Conservation (phyloP, 2,888 invertebrate species). For the Sympetrum striolatum region DNA sequence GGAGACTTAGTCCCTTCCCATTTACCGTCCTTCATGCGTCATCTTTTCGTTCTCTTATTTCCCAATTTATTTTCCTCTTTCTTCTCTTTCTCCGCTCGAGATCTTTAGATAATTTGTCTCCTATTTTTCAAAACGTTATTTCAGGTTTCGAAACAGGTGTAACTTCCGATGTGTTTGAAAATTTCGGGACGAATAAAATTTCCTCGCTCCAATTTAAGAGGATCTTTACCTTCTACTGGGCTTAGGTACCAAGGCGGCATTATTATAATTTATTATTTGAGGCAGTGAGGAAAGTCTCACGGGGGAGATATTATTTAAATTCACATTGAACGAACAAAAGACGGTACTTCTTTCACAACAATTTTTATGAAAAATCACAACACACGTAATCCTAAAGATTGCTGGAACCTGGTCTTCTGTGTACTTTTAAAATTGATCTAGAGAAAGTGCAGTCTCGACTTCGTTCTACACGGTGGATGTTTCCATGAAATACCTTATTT, state of each 20-base stretch:
- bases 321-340: no score
- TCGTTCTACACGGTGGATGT: no score
- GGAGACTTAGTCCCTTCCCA: slow-evolving; percentile 1
- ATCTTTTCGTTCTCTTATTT: background rate
- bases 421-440: no score
- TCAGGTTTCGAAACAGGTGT: background rate
- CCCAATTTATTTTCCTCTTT: background rate
- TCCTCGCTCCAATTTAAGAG: background rate
- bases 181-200: background rate
- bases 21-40: slow-evolving; percentile 17
- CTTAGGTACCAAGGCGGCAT: background rate
- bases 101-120: background rate
- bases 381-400: no score
- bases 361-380: no score
- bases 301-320: no score
- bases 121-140: background rate
- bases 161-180: background rate
- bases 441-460: no score
- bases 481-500: no score
- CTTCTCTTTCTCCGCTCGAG: background rate
- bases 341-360: no score
- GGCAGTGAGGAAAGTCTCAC: background rate
- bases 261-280: background rate
- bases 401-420: no score
- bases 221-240: background rate